Conservation (phyloP, 2,888 invertebrate species). For the Papilio protenor region DNA sequence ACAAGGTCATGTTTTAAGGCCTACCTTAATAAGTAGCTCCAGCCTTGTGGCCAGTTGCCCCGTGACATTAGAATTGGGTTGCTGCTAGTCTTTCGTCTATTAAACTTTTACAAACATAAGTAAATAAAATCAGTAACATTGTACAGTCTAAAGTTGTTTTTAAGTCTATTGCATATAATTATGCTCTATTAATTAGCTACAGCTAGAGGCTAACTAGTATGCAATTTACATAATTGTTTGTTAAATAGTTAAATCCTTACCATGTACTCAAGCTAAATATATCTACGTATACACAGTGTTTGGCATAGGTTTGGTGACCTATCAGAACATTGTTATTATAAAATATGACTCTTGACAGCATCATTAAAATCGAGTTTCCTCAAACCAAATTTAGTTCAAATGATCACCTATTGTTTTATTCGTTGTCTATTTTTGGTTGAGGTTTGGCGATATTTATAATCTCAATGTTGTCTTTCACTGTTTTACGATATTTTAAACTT, state of each 20-base stretch:
- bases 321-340: neutral
- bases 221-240: neutral
- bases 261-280: neutral
- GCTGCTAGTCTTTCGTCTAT: neutral
- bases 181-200: neutral
- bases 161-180: neutral
- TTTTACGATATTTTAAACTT: neutral
- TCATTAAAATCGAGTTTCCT: conserved; percentile 42
- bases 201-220: neutral
- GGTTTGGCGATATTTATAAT: neutral
- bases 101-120: too few species aligned
- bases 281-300: neutral
- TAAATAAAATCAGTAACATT: neutral
- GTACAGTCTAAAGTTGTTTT: neutral
- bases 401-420: conserved; percentile 33
- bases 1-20: conserved; percentile 36
- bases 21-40: conserved; percentile 25
- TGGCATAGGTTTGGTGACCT: neutral
- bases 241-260: neutral
- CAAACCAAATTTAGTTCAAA: conserved; percentile 22
- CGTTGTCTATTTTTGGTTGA: neutral
- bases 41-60: conserved; percentile 33
- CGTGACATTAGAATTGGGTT: conserved; percentile 23
- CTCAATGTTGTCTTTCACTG: neutral
- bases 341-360: conserved; percentile 24